Conservation (phyloP, 2,797 vertebrate species). For the Hydrolagus colliei region DNA sequence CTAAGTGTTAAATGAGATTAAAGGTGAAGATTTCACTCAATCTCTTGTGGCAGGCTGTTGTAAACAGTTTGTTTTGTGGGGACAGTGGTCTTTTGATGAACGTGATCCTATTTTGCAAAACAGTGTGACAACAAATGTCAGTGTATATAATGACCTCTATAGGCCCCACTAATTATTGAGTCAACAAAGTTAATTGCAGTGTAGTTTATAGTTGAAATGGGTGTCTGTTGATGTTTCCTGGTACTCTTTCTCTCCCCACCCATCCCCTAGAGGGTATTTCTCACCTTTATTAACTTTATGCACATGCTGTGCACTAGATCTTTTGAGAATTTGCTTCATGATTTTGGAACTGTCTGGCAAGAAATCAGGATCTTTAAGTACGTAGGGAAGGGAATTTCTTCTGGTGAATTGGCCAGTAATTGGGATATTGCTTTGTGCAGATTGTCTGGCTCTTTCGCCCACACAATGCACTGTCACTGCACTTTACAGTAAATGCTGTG, state of each 20-base stretch:
- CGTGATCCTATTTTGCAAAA: background rate
- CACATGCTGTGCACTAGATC: background rate
- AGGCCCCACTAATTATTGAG: constrained; percentile 7
- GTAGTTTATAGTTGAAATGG: background rate
- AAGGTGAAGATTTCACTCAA: background rate
- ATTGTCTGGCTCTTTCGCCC: too few species aligned
- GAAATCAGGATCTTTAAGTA: background rate
- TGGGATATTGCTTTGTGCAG: too few species aligned
- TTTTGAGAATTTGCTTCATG: background rate
- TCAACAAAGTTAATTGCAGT: constrained; percentile 19
- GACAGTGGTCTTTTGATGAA: constrained; percentile 14
- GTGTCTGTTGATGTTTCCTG: background rate
- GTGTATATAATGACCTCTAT: background rate
- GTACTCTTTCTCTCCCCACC: too few species aligned
- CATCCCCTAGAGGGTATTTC: background rate
- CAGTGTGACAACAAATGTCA: background rate
- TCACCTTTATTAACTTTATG: background rate
- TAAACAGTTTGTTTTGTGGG: background rate
- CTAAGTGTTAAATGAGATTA: background rate
- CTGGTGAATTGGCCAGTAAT: too few species aligned
- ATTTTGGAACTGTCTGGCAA: too few species aligned
- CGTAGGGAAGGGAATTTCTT: background rate
- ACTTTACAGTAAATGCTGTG: too few species aligned
- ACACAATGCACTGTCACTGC: too few species aligned
- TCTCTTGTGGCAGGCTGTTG: background rate